Base-by-base conservation (phyloP, 2,888 invertebrate genomes). In the Hirtodrosophila trivittata region DNA sequence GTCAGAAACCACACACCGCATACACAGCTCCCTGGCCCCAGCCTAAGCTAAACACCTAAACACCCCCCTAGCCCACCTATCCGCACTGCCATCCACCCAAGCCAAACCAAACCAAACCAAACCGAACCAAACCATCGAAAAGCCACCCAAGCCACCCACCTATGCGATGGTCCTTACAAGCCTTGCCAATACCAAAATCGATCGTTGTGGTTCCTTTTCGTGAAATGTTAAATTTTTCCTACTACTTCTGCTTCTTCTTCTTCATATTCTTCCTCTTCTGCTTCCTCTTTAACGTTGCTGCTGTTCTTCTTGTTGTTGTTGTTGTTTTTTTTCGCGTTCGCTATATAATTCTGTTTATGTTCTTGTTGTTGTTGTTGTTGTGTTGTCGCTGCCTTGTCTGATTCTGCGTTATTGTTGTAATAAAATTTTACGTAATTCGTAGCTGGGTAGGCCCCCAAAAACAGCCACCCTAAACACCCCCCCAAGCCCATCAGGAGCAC, bases 171-270 rank as follows among this genome's bases (percentile, higher is more conserved):
- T 41, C 41, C 47, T 35, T 62, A 43, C 56, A 71, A 59, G 71
- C 63, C 65, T 68, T 81, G 77, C 86, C 80, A 85, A 85, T 78
- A 85, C 71, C 75, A 70, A 83, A 81, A 86, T 86, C 83, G 81
- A 81, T 81, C 83, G 83, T 69, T 76, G 64, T 75, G 76, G 76
- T 73, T 77, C 66, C 68, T 57, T 73, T 77, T 77, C 80, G 75
- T 78, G 63, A 72, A 78, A 64, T 50, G 62, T 39, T 67, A 71
- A 75, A 75, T 78, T 66, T 66, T 50, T 21, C 18, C 18, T 21
- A 21, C 18, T 21, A 21, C 18, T 21, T 3, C 18, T 21, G 5
- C 18, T 3, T 3, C 18, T 21, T 21, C 18, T 32, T 32, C n/a
- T 32, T 32, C 32, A 10, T 10, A 32, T 32, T 32, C 12, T 21